Conservation (phyloP, 2,797 vertebrate genomes). For the Catamblyrhynchus diadema region DNA sequence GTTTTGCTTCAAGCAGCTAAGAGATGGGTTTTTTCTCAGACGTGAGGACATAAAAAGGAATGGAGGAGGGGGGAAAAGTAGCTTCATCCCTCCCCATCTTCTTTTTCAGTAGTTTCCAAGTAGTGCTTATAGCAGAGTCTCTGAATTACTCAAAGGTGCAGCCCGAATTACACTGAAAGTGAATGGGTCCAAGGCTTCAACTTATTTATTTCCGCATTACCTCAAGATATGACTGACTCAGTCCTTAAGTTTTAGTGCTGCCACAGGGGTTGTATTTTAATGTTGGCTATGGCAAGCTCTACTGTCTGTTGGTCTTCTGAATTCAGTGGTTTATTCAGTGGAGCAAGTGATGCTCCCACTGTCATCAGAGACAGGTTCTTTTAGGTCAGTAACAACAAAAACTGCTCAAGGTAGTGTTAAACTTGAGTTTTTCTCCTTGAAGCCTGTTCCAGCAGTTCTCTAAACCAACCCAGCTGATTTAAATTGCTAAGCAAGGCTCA, state of each 20-base stretch:
- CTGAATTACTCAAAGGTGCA: not conserved
- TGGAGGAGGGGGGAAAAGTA: accelerated
- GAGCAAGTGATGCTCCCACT: not conserved
- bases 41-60: not conserved
- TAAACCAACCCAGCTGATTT: not conserved
- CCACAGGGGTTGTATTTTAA: not conserved
- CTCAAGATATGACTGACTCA: not conserved
- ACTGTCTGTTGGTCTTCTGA: not conserved
- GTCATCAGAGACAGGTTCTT: not conserved
- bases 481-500: not conserved
- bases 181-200: not conserved
- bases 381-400: not conserved
- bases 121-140: not conserved
- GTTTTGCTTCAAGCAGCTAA: not conserved
- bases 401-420: not conserved
- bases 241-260: not conserved
- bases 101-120: not conserved
- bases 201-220: not conserved
- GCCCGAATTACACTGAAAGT: not conserved
- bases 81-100: not conserved
- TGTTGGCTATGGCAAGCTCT: not conserved
- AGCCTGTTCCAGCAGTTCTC: not conserved
- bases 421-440: not conserved
- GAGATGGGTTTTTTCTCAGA: not conserved
- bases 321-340: not conserved